Percentiles rank a stretch among this genome's conserved stretches.
Conservation (phyloP, 2,113 vertebrate species). For the Corythaeola cristata region DNA sequence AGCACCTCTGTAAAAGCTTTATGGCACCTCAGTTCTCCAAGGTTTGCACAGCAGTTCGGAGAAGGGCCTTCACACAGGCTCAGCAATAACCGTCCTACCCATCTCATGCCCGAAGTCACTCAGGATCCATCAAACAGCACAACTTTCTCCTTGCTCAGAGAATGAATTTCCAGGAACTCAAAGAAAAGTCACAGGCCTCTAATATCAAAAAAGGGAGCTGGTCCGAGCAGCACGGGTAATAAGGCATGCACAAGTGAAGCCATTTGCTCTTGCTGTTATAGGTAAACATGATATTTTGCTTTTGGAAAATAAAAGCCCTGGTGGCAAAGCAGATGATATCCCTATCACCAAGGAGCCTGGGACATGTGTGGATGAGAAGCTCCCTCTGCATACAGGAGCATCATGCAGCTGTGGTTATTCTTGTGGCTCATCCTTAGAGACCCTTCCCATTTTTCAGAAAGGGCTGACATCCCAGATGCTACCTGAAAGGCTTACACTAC, state of each 20-base stretch:
- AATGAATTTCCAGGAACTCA: background rate
- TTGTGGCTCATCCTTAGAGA: background rate
- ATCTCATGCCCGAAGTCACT: background rate
- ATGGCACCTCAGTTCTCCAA: background rate
- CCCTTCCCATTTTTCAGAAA: background rate
- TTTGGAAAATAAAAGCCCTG: background rate
- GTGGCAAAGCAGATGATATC: background rate
- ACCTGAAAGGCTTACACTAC: background rate
- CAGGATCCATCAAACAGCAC: background rate
- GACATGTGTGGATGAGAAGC: background rate
- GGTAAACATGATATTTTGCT: background rate
- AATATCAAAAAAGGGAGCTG: background rate
- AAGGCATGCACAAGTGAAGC: background rate
- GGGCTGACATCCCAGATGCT: background rate
- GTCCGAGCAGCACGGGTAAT: background rate
- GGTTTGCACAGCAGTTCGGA: background rate
- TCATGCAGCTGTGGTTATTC: background rate
- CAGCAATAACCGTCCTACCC: background rate
- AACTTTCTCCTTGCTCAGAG: background rate
- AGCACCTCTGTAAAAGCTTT: background rate
- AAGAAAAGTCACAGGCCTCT: background rate
- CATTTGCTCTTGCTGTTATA: background rate
- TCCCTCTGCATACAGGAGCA: background rate
- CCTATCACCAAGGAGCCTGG: background rate
- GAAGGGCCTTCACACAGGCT: background rate